Base-by-base conservation (phyloP, 1,140 invertebrate species). In the Eumeta japonica region DNA sequence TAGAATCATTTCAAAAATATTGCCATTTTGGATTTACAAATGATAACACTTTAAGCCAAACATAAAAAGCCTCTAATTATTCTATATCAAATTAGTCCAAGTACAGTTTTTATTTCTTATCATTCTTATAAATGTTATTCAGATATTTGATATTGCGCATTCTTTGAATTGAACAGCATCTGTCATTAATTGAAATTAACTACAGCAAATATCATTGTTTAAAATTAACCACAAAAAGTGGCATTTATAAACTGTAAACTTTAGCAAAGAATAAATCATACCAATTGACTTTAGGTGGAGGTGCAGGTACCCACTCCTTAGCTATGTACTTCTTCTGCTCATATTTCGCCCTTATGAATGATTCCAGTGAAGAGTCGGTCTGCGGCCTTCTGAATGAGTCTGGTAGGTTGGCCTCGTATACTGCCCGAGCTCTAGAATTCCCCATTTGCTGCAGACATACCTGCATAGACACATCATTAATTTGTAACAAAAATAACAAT, bases 281-380 rank as follows among this genome's bases (percentile, higher is more conserved):
- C 81, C 83, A 85, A 67, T 85, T 84, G 18, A 90, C 87, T 77
- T 92, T 89, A 11, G 89, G 88, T 37, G 88, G 79, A 28, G 87
- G 78, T 15, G 89, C 89, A 36, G 87, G 89, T 20, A 97, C 89
- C 93, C 93, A 98, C 77, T 98, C 94, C 51, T 89, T 84, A 14
- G 94, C 95, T 55, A 98, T 92, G 66, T 97, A 98, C 61, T 97
- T 97, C 76, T 97, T 98, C 53, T 94, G 88, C 67, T 98, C 96
- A 75, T 99, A 99, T 77, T 99, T 99, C 27, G 92, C 90, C 35
- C 95, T 80, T 46, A 98, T 94, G 70, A 99, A 99, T 31, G 85
- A 85, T 71, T 98, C 95, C 16, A 98, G 76, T 10, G 90, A 86
- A 34, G 90, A 88, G 63, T 98, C 95, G 39, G 89, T 94, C 70